Evolutionary conservation across 1,140 invertebrate genomes (phyloP).

Genomic region (Megalopta genalis): DNA sequence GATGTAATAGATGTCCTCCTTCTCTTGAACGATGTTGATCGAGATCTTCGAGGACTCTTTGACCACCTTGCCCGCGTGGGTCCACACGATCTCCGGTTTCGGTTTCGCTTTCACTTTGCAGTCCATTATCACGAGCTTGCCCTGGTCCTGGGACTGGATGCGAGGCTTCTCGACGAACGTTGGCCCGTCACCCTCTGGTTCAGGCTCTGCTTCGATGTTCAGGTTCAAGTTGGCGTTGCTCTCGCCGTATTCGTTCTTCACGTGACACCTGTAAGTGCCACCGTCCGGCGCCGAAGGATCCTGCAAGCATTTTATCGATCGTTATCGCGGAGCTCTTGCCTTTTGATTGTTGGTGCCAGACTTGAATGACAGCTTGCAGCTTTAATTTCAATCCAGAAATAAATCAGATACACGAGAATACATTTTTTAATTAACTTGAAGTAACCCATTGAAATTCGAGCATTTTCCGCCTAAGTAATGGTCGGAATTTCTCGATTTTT

Average conservation of each 20-base stretch:
- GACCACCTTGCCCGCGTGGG: constrained; percentile 88
- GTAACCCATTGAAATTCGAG: too few relatives aligned
- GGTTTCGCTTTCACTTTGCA: constrained; percentile 96
- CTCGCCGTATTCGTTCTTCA: constrained; percentile 97
- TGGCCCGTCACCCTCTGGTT: constrained; percentile 95
- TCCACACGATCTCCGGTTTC: constrained; percentile 97
- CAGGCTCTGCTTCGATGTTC: constrained; percentile 97
- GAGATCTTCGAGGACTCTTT: constrained; percentile 90
- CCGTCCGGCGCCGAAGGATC: constrained; percentile 96
- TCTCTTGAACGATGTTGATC: constrained; percentile 86
- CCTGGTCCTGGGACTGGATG: constrained; percentile 96
- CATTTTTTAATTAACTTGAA: too few relatives aligned
- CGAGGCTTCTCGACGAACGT: constrained; percentile 98
- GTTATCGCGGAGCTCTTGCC: too few relatives aligned
- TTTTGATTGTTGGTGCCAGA: too few relatives aligned
- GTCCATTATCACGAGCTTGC: constrained; percentile 98
- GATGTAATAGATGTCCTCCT: constrained; percentile 93
- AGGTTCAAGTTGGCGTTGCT: constrained; percentile 98
- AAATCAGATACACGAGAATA: too few relatives aligned
- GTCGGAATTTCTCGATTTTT: too few relatives aligned
- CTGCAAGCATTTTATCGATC: constrained; percentile 78
- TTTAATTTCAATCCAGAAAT: too few relatives aligned
- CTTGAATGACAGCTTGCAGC: too few relatives aligned
- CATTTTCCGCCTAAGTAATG: too few relatives aligned
- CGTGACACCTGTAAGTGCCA: constrained; percentile 98